Conservation (phyloP, 2,888 invertebrate species). For the Aphodius granarius region DNA sequence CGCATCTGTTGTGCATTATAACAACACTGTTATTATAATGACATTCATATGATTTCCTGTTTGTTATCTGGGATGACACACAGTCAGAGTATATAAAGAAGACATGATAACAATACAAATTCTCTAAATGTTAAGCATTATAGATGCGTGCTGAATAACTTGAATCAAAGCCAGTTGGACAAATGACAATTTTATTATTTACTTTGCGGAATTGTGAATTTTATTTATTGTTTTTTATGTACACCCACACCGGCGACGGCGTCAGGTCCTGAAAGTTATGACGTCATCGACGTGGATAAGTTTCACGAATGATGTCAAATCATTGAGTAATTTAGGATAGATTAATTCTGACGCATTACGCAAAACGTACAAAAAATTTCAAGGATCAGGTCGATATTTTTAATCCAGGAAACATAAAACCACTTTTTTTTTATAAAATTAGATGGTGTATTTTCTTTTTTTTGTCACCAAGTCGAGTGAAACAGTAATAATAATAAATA, state of each 20-base stretch:
- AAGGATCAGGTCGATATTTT: background rate
- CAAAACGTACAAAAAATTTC: background rate
- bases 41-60: no score
- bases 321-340: background rate
- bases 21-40: no score
- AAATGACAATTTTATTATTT: constrained; percentile 17
- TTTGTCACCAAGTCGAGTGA: background rate
- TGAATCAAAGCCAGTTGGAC: constrained; percentile 30
- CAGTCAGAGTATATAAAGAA: background rate
- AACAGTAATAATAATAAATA: background rate
- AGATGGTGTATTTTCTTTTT: background rate
- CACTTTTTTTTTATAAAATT: background rate
- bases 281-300: background rate
- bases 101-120: background rate
- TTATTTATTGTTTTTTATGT: background rate
- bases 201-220: background rate
- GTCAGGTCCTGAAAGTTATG: background rate
- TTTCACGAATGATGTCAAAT: background rate
- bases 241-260: background rate
- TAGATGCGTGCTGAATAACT: constrained; percentile 13
- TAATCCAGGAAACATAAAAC: background rate
- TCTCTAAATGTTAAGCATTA: background rate
- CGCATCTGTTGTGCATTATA: no score
- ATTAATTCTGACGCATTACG: background rate
- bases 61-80: no score